These are phyloP conservation scores for Anas flavirostris DNA, from an alignment of 2,797 vertebrate genomes.

Conservation along the genomic window DNA sequence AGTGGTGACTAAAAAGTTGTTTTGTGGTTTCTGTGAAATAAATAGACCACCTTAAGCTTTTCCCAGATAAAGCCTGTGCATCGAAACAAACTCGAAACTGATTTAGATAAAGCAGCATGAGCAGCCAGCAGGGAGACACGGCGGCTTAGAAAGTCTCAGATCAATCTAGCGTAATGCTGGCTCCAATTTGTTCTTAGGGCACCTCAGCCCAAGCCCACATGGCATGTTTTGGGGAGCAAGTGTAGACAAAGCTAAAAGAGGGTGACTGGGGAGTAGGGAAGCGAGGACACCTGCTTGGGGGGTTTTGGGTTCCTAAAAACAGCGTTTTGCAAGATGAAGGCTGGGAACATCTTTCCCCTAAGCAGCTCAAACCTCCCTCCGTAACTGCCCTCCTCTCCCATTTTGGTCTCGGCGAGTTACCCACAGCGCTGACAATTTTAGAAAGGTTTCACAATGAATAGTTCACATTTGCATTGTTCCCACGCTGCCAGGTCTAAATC, in stretches of 20 bases:
- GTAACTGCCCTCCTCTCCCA: not conserved
- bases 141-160: not conserved
- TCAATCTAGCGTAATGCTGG: not conserved
- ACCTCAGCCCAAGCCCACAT: not conserved
- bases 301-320: not conserved
- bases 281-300: fast-evolving
- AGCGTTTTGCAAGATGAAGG: not conserved
- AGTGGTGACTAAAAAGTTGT: not conserved
- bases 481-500: not conserved
- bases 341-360: not conserved
- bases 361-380: not conserved
- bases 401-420: not conserved
- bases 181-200: not conserved
- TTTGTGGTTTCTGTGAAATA: not conserved
- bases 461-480: not conserved
- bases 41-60: not conserved
- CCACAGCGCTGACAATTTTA: not conserved
- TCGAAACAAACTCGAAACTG: not conserved
- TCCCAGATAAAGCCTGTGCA: not conserved
- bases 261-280: not conserved
- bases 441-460: not conserved
- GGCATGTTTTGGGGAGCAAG: not conserved
- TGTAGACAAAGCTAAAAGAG: not conserved
- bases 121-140: not conserved
- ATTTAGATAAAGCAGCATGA: not conserved